Evolutionary conservation across 2,797 vertebrate genomes (phyloP), one percentile per base, ranked within the genome.

Genomic region (Pseudochirops cupreus): DNA sequence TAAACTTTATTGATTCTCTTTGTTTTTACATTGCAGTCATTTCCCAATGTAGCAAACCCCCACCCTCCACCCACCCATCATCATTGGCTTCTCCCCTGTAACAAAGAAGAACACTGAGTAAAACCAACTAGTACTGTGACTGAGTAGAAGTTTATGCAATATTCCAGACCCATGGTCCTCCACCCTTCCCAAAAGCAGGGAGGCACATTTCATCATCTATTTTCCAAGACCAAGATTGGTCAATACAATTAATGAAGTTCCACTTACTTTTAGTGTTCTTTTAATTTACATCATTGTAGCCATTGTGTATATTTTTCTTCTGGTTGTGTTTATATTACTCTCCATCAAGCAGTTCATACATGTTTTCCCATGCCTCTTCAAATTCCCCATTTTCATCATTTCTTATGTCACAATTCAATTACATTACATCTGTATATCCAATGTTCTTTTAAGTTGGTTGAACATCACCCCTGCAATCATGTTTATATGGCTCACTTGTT

Each of bases 341-440:
- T 26, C 9, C 39, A 50, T 50, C 74, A 26, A 46, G 39, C 74
- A 46, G 24, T 26, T 87, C 9, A 24, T 82, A 46, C 74, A 26
- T 26, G 21, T 87, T 39, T 87, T 87, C 74, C 9, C 9, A 87
- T 87, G 74, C 39, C 21, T 87, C 21, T 87, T 33, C 74, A 87
- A 87, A 87, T 26, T 87, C 74, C 74, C 24, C 39, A 87, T 87
- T 87, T 87, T 87, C 39, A 87, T 87, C 74, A 87, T 87, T 87
- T 50, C 74, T 87, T 87, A 87, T 50, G 74, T 87, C 74, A 26
- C 24, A 50, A 87, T 87, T 82, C 18, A 46, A 82, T 39, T 46
- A 26, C 4, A 7, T 87, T 87, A 87, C 74, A 46, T 50, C 26
- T 50, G 74, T 87, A 87, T 87, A 50, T 26, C 24, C 39, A 50